Evolutionary conservation across 2,888 invertebrate species (phyloP), one percentile per base, ranked within the genome.

Genomic region (Acholoe squamosa): DNA sequence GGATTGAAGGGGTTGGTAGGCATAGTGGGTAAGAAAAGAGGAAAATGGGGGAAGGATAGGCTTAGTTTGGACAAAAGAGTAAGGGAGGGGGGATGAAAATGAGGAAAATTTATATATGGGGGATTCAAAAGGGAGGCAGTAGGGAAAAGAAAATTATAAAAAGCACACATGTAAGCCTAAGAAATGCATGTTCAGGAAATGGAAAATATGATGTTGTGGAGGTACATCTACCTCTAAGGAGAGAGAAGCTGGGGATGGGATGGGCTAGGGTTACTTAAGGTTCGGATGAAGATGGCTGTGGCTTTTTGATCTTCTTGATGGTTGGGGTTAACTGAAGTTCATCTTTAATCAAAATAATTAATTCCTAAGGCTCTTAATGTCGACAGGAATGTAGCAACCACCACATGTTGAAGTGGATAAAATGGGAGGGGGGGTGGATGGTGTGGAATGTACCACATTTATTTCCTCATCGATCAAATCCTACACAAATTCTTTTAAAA

Each of bases 341-440:
- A 86, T 22, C 86, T 56, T 86, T 86, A 52, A 86, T 86, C 28
- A 86, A 31, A 54, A 86, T 86, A 54, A 86, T 86, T 86, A 86
- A 86, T 86, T 52, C 52, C 16, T 19, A 0, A 7, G 80, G 43
- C 28, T 33, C 33, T 80, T 76, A 76, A 71, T 71, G 71, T 22
- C n/a, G 19, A 7, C n/a, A 71, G 71, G 71, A 71, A 71, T 71
- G 71, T 28, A 14, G 28, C 71, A 28, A 28, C 25, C 25, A 28
- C 28, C 71, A 71, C 71, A 28, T 5, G 71, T 71, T 71, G 14
- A 28, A 71, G 25, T 71, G 16, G 61, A 3, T 28, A 14, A 16
- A 31, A 31, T 76, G 16, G 10, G 76, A 0, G n/a, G 5, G n/a
- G 5, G 80, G 33, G 43, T 43, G 43, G 43, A 43, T 3, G 43